phyloP scores from a whole-genome alignment of 2,888 invertebrate genomes.

The Diarsia mendica region DNA sequence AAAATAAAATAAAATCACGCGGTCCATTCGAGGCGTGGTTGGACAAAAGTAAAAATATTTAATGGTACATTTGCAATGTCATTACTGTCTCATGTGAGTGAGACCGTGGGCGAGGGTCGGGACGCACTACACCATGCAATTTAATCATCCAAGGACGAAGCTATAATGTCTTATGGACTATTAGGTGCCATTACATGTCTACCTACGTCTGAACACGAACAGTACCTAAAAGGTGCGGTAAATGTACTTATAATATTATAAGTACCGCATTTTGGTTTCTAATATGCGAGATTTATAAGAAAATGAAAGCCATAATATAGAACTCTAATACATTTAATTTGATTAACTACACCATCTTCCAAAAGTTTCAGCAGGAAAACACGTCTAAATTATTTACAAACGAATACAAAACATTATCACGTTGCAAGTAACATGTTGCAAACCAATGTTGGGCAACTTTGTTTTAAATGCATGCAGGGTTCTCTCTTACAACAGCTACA shows the following conservation, averaged over 20 bases:
- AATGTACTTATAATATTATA: slow-evolving; percentile 24
- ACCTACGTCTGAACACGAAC: slow-evolving; percentile 54
- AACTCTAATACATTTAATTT: slow-evolving; percentile 14
- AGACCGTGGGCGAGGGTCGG: slow-evolving; percentile 72
- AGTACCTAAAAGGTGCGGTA: slow-evolving; percentile 34
- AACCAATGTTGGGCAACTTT: slow-evolving; percentile 1
- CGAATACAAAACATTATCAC: not conserved
- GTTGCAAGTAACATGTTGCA: not conserved
- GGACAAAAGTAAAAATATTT: slow-evolving; percentile 64
- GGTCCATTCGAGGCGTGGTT: slow-evolving; percentile 17
- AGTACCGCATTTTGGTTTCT: slow-evolving; percentile 16
- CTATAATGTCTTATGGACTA: slow-evolving; percentile 73
- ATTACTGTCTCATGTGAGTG: slow-evolving; percentile 66
- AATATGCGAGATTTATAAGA: not conserved
- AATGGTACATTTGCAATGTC: slow-evolving; percentile 74
- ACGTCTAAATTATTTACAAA: not conserved
- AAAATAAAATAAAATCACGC: slow-evolving; percentile 31
- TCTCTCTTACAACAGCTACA: not conserved
- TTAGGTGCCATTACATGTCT: slow-evolving; percentile 64
- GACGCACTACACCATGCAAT: slow-evolving; percentile 72
- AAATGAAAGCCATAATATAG: slow-evolving; percentile 12
- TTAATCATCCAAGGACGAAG: slow-evolving; percentile 73
- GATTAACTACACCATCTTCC: slow-evolving; percentile 10
- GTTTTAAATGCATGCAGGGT: not conserved
- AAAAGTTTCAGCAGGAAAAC: not conserved